Percentiles rank a stretch among this genome's conserved stretches.
Conservation (phyloP, 2,797 vertebrate genomes). For the Botia kubotai region DNA sequence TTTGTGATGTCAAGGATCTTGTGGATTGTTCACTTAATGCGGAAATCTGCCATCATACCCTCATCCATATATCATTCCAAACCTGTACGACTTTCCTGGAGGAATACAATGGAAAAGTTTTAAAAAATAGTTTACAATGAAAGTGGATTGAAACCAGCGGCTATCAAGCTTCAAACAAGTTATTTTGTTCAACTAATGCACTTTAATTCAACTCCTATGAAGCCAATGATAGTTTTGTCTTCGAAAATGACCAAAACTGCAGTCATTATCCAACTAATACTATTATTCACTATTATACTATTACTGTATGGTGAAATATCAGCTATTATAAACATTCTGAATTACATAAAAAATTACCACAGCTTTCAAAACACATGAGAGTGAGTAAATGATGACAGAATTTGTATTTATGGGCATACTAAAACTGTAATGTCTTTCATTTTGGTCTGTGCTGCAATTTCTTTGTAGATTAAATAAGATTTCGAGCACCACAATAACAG, state of each 20-base stretch:
- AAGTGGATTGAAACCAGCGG: no score
- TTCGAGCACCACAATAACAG: slow-evolving; percentile 42
- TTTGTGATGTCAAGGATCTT: not conserved
- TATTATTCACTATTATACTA: not conserved
- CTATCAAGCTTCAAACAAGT: not conserved
- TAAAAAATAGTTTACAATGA: not conserved
- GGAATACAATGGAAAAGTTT: not conserved
- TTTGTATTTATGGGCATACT: not conserved
- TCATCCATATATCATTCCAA: not conserved
- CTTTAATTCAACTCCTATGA: not conserved
- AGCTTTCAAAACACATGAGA: not conserved
- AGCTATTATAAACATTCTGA: not conserved
- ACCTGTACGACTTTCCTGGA: not conserved
- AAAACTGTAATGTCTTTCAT: slow-evolving; percentile 25
- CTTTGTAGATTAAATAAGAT: slow-evolving; percentile 36
- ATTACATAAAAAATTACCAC: not conserved
- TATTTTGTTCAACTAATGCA: no score
- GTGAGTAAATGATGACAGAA: not conserved
- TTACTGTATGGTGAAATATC: not conserved
- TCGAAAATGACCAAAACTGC: not conserved
- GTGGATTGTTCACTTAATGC: not conserved
- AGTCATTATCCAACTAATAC: not conserved
- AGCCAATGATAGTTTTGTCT: not conserved
- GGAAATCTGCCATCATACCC: not conserved
- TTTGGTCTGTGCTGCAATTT: slow-evolving; percentile 4